Base-by-base conservation (phyloP, 2,797 vertebrate species). In the Pelodytes ibericus region DNA sequence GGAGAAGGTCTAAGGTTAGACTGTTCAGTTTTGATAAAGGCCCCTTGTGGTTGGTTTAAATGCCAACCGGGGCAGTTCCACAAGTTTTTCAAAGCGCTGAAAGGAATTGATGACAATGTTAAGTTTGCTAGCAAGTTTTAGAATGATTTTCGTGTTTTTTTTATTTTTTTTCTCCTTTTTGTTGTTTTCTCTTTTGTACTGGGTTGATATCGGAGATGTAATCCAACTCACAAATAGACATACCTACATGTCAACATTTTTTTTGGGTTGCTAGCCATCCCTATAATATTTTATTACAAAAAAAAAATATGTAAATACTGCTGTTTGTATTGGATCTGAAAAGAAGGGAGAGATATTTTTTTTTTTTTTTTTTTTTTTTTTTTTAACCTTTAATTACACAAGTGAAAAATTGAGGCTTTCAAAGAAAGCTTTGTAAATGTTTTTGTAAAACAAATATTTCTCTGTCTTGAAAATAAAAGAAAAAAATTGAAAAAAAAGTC, bases 391-490 rank as follows among this genome's bases (percentile, higher is more conserved):
- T 44, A 13, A 49, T 9, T 41, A 33, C 41, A 26, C 31, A 71
- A 25, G 41, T 71, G 47, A 20, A 2, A n/a, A n/a, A n/a, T n/a
- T n/a, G n/a, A 69, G 25, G 49, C 60, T 78, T 72, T 78, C 53
- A 62, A 65, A 16, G 69, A 78, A 72, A 72, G 62, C 36, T 64
- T 57, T 78, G 39, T 78, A 78, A 71, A 77, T 60, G 30, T 25
- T 61, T 78, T 72, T 72, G 70, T 78, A 67, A 66, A 68, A 77
- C 15, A 61, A 68, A 77, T 9, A 61, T 27, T 49, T 69, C 27
- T 49, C 27, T 77, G n/a, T 64, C 69, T 72, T 72, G 62, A 67
- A 71, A 77, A 77, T 70, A 61, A 77, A 71, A 75, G 44, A 31
- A 75, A 62, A n/a, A 64, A n/a, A 8, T n/a, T n/a, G n/a, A n/a